Percentiles rank a stretch among this genome's conserved stretches.
These are phyloP conservation scores for Tribolium castaneum DNA, from an alignment of 1,140 invertebrate species.

Conservation along the genomic window DNA sequence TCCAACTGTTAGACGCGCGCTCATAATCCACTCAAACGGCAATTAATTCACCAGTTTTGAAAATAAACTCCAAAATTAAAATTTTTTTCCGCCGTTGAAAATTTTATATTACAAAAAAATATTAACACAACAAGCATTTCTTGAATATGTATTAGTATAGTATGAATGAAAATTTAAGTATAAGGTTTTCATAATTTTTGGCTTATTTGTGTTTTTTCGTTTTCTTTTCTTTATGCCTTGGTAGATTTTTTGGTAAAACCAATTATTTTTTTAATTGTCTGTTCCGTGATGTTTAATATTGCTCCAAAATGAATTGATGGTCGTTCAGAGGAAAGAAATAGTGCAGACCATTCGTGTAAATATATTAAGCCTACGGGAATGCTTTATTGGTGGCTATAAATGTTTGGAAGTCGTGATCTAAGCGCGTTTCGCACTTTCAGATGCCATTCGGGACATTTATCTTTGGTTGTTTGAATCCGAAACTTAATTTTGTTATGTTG, in stretches of 20 bases:
- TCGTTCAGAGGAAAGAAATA: conserved; percentile 22
- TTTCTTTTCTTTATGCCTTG: no score
- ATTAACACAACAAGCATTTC: no score
- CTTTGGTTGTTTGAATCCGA: conserved; percentile 6
- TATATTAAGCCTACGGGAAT: conserved; percentile 39
- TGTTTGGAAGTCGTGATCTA: conserved; percentile 20
- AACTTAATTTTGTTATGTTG: not conserved
- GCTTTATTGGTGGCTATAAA: conserved; percentile 39
- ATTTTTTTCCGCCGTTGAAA: no score
- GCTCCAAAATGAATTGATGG: conserved; percentile 4
- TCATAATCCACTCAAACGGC: not conserved
- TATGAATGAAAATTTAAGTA: no score
- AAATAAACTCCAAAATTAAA: no score
- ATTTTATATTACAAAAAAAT: no score
- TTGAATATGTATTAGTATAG: no score
- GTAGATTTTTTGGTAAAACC: no score
- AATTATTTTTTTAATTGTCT: not conserved
- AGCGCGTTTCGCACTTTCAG: not conserved
- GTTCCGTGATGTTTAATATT: not conserved
- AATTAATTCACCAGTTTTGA: no score
- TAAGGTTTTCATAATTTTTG: no score
- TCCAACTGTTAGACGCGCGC: conserved; percentile 7
- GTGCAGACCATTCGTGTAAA: conserved; percentile 27
- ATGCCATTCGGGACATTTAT: conserved; percentile 21
- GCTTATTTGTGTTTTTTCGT: no score